A percentile compares a stretch with the other conserved stretches of the same genome.
Conservation (phyloP, 2,797 vertebrate genomes). For the Sphenodon punctatus region DNA sequence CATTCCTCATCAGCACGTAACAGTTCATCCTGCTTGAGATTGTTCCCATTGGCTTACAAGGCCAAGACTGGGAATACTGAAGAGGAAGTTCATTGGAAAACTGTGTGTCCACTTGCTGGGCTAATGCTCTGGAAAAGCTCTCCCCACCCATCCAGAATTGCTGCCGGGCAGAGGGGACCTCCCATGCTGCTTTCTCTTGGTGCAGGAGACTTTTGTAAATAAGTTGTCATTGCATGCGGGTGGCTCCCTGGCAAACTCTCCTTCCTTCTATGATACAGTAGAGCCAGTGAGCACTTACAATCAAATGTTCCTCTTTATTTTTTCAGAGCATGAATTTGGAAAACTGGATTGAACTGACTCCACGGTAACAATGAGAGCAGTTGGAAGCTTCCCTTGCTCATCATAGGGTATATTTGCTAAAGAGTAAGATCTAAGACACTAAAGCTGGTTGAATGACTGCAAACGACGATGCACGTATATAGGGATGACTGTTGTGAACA, state of each 20-base stretch:
- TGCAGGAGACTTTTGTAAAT: neutral
- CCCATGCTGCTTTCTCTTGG: neutral
- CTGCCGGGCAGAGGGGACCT: accelerated
- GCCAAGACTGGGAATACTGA: neutral
- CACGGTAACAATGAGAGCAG: neutral
- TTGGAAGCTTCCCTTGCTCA: neutral
- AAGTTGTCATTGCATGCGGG: neutral
- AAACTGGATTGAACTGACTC: neutral
- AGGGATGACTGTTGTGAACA: neutral
- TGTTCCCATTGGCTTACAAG: neutral
- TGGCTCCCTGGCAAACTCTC: neutral
- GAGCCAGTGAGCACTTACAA: neutral
- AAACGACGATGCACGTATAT: neutral
- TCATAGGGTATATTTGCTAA: neutral
- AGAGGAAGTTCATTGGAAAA: neutral
- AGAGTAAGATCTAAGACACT: neutral
- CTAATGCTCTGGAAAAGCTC: neutral
- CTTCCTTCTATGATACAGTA: no score
- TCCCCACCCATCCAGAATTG: neutral
- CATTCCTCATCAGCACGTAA: neutral
- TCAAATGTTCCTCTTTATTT: neutral
- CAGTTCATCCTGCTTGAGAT: neutral
- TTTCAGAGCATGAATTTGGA: neutral
- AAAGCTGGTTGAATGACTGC: neutral
- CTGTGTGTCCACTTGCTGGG: neutral